Evolutionary conservation across 2,797 vertebrate genomes (phyloP), one percentile per base, ranked within the genome.

Genomic region (Phalloptychus januarius): DNA sequence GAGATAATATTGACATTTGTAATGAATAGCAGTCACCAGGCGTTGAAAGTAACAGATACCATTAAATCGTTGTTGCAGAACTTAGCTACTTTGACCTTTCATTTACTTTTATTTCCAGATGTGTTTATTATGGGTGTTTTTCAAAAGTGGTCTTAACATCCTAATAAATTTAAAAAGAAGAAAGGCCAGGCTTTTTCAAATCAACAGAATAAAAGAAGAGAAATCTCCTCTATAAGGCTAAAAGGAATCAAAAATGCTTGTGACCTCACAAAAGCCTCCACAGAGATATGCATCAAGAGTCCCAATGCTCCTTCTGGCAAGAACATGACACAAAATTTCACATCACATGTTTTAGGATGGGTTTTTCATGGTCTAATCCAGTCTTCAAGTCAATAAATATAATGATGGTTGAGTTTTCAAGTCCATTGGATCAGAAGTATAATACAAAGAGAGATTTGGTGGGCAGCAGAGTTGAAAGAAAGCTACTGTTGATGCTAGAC

Each of bases 1-100:
- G 91, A 96, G 89, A 95, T 96, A 96, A 95, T 96, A 96, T 89
- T 92, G 93, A 96, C 95, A 96, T 93, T 94, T 95, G 93, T 92
- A 94, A 94, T 95, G 87, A 93, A 93, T 94, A 93, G 85, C 91
- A 83, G 88, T 95, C 91, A 95, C 93, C 91, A 91, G 91, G 92
- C 88, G 90, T 93, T 89, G 89, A 94, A 95, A 95, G 93, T 88
- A 95, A 95, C 93, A 95, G 84, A 92, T 92, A 95, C 85, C 81
- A 88, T 88, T 90, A 93, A 94, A 95, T 91, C 75, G 91, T 88
- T 89, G 91, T 91, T 87, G 83, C 92, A 92, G 89, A 93, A 91
- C 83, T 87, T 75, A 86, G 86, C 86, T 92, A 83, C 80, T 71
- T 86, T 88, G 79, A 85, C 77, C 80, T 72, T 79, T 58, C 58